Conservation (phyloP, 1,140 invertebrate species). For the Polypedilum vanderplanki region DNA sequence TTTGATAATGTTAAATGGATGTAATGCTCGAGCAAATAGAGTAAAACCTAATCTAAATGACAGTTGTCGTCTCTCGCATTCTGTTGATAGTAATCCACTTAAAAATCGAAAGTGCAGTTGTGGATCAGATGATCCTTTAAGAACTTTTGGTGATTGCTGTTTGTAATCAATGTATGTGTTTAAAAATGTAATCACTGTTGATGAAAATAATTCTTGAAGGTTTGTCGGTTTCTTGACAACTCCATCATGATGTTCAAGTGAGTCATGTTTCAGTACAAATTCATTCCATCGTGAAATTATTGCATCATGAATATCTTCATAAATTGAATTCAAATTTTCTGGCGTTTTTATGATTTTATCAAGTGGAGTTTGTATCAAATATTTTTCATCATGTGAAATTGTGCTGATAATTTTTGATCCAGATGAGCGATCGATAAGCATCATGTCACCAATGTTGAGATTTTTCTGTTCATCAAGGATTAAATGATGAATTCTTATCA, state of each 20-base stretch:
- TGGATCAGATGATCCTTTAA: constrained; percentile 33
- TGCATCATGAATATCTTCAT: constrained; percentile 57
- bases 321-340: constrained; percentile 56
- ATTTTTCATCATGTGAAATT: constrained; percentile 32
- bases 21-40: constrained; percentile 42
- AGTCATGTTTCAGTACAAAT: constrained; percentile 69
- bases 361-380: constrained; percentile 47
- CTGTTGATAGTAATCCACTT: constrained; percentile 41
- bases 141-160: neutral
- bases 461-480: constrained; percentile 59
- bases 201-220: neutral
- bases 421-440: constrained; percentile 54
- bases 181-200: neutral
- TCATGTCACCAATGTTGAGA: constrained; percentile 63
- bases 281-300: constrained; percentile 71
- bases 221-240: neutral
- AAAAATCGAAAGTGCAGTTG: constrained; percentile 39
- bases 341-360: constrained; percentile 53
- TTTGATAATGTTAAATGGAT: constrained; percentile 43
- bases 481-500: constrained; percentile 68
- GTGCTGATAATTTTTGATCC: constrained; percentile 36
- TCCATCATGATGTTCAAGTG: constrained; percentile 54
- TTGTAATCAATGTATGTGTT: neutral
- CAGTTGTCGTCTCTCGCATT: constrained; percentile 46
- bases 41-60: constrained; percentile 43